Conservation (phyloP, 2,888 invertebrate species). For the Branchipolynoe longqiensis region DNA sequence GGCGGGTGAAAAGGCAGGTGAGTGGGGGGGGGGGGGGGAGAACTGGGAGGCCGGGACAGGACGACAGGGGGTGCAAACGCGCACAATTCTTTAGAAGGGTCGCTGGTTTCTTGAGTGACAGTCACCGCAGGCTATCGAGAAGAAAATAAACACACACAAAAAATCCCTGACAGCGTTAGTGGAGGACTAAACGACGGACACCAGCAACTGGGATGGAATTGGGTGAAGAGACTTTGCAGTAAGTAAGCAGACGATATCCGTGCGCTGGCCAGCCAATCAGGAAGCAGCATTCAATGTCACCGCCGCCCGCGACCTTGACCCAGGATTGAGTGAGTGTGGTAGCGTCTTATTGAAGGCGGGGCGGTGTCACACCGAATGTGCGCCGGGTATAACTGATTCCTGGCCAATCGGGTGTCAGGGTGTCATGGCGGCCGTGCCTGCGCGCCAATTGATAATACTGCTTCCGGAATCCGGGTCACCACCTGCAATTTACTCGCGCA, state of each 20-base stretch:
- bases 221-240: no score
- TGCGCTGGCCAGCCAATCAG: slow-evolving; percentile 32
- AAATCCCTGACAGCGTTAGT: no score
- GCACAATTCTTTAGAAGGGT: slow-evolving; percentile 32
- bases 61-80: slow-evolving; percentile 4
- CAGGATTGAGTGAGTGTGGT: no score
- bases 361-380: slow-evolving; percentile 23
- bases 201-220: no score
- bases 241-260: not conserved
- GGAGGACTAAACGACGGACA: no score
- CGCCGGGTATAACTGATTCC: slow-evolving; percentile 7
- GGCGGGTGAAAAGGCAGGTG: no score
- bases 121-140: not conserved
- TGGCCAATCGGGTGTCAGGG: slow-evolving; percentile 28
- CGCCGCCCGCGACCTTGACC: not conserved
- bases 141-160: no score
- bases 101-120: not conserved
- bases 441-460: not conserved
- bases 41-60: no score
- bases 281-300: slow-evolving; percentile 2
- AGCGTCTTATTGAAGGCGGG: not conserved
- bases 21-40: no score
- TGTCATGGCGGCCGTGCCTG: not conserved
- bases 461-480: slow-evolving; percentile 22
- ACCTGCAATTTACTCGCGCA: slow-evolving; percentile 15